These are phyloP conservation scores for Epinephelus moara DNA, from an alignment of 2,113 vertebrate species.

Conservation along the genomic window DNA sequence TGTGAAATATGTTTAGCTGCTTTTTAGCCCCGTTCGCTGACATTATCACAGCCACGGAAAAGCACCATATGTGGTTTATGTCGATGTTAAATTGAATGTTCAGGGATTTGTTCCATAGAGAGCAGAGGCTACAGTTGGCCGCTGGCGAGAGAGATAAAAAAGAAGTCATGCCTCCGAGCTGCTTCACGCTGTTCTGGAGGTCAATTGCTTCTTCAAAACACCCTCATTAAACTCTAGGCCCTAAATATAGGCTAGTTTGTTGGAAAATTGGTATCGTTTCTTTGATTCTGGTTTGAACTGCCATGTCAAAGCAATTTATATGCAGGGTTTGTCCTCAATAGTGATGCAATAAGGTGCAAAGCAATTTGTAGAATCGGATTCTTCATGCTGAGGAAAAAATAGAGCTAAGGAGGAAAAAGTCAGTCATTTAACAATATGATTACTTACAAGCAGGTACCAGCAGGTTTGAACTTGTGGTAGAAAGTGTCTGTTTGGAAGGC, in stretches of 20 bases:
- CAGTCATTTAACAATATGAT: conserved; percentile 13
- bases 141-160: conserved; percentile 62
- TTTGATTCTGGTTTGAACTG: conserved; percentile 54
- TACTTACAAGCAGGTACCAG: not conserved
- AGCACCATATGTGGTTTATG: conserved; percentile 50
- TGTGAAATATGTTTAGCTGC: conserved; percentile 32
- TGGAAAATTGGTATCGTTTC: conserved; percentile 38
- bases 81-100: conserved; percentile 56
- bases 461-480: conserved; percentile 10
- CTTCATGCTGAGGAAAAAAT: conserved; percentile 26
- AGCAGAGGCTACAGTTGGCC: conserved; percentile 38
- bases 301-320: conserved; percentile 47
- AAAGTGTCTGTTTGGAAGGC: conserved; percentile 27
- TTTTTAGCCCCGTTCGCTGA: conserved; percentile 35
- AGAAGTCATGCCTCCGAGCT: conserved; percentile 51
- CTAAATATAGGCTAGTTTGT: conserved; percentile 53
- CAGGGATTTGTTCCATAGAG: conserved; percentile 59
- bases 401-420: conserved; percentile 10
- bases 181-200: conserved; percentile 69
- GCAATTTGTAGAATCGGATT: conserved; percentile 41
- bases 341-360: conserved; percentile 66
- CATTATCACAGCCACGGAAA: conserved; percentile 52
- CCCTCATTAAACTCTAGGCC: conserved; percentile 51
- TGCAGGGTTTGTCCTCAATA: conserved; percentile 24
- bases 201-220: conserved; percentile 69